These are phyloP conservation scores for Drosophila recens DNA, from an alignment of 2,888 invertebrate species.

Conservation along the genomic window DNA sequence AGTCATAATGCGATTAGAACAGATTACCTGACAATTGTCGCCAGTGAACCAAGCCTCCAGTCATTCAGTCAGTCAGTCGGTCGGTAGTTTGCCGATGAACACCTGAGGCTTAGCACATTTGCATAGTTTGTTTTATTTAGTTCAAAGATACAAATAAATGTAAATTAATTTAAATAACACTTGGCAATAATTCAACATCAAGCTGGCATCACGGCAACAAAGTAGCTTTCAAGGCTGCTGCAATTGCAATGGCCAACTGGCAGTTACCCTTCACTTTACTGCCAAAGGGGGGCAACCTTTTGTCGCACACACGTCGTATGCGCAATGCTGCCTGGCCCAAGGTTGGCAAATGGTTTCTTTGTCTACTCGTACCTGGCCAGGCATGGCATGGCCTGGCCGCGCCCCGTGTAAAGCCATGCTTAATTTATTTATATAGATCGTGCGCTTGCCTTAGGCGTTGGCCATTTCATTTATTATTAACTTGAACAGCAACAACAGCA, in stretches of 20 bases:
- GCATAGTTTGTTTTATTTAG: constrained; percentile 78
- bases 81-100: constrained; percentile 40
- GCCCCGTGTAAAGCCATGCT: constrained; percentile 65
- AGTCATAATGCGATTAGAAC: constrained; percentile 81
- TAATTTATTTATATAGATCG: constrained; percentile 80
- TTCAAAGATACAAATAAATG: constrained; percentile 63
- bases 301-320: constrained; percentile 46
- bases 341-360: constrained; percentile 74
- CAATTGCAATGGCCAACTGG: constrained; percentile 68
- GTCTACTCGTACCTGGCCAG: constrained; percentile 44
- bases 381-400: constrained; percentile 50
- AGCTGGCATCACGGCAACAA: constrained; percentile 58
- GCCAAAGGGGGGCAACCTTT: constrained; percentile 52
- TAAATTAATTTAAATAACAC: constrained; percentile 78
- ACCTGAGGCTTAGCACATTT: constrained; percentile 71
- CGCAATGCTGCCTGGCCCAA: constrained; percentile 53
- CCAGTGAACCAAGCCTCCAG: constrained; percentile 33
- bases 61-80: constrained; percentile 5
- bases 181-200: constrained; percentile 70
- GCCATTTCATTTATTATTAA: constrained; percentile 71
- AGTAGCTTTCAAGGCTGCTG: constrained; percentile 64
- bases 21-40: constrained; percentile 79
- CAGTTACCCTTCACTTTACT: constrained; percentile 70
- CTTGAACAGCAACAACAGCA: constrained; percentile 32
- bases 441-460: constrained; percentile 77